These are phyloP conservation scores for Kryptolebias ocellatus DNA, from an alignment of 2,797 vertebrate species.

Conservation along the genomic window DNA sequence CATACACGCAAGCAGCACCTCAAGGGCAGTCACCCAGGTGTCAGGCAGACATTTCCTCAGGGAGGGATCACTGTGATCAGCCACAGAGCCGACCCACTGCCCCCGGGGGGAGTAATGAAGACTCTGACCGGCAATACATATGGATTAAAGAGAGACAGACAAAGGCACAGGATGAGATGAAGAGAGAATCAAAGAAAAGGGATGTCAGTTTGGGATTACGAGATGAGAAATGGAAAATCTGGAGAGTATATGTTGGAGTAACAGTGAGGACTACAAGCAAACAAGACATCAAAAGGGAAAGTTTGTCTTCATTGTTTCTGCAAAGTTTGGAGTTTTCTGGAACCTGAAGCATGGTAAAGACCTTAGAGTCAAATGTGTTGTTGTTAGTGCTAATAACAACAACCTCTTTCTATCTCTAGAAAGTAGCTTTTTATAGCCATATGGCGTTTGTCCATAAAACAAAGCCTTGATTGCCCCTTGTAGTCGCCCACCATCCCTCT, in stretches of 20 bases:
- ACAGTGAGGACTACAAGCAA: neutral
- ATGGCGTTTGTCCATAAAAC: constrained; percentile 25
- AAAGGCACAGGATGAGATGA: constrained; percentile 37
- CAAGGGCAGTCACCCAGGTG: constrained; percentile 66
- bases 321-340: neutral
- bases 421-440: constrained; percentile 23
- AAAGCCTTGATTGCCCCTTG: constrained; percentile 19
- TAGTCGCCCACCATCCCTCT: constrained; percentile 29
- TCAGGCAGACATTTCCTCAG: constrained; percentile 57
- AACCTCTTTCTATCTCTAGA: neutral
- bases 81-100: constrained; percentile 55
- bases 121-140: constrained; percentile 60
- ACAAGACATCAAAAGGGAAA: neutral
- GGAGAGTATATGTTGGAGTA: neutral
- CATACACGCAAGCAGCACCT: constrained; percentile 19
- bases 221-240: neutral
- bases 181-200: constrained; percentile 11
- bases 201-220: constrained; percentile 24
- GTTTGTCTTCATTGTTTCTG: constrained; percentile 2
- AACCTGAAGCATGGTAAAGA: neutral
- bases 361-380: neutral
- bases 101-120: constrained; percentile 53
- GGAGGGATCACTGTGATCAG: constrained; percentile 71
- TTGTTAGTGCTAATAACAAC: constrained; percentile 10
- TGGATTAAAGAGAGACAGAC: constrained; percentile 53